phyloP scores from a whole-genome alignment of 1,140 invertebrate species.

The Drosophila sulfurigaster region DNA sequence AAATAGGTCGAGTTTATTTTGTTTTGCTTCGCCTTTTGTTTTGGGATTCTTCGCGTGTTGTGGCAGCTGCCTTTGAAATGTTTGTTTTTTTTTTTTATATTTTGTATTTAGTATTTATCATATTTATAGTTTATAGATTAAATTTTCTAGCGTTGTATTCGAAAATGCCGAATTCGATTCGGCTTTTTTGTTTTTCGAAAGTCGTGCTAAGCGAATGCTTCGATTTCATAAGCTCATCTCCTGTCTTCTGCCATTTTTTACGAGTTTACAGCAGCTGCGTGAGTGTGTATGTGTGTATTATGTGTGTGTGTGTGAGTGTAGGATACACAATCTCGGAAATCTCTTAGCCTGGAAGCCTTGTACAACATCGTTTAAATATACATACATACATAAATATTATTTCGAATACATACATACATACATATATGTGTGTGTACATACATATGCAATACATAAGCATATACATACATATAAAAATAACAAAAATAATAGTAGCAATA shows the following conservation, averaged over 20 bases:
- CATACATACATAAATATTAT: conserved; percentile 79
- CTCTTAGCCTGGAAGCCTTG: conserved; percentile 76
- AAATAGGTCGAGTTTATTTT: conserved; percentile 46
- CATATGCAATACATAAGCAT: conserved; percentile 65
- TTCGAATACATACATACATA: conserved; percentile 73
- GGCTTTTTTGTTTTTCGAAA: conserved; percentile 35
- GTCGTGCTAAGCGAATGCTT: conserved; percentile 68
- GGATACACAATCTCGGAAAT: conserved; percentile 54
- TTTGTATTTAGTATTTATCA: conserved; percentile 16
- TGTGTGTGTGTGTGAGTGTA: conserved; percentile 25
- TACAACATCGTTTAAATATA: conserved; percentile 75
- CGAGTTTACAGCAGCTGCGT: conserved; percentile 48
- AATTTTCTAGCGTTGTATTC: conserved; percentile 45
- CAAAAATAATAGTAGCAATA: conserved; percentile 78
- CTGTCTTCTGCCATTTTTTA: conserved; percentile 3
- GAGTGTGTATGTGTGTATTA: conserved; percentile 17
- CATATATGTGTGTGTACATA: conserved; percentile 62
- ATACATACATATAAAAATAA: conserved; percentile 78
- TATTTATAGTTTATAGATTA: conserved; percentile 32
- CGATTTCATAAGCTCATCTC: conserved; percentile 63
- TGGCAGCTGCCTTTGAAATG: conserved; percentile 40
- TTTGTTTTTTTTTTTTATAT: conserved; percentile 24
- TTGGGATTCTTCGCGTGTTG: conserved; percentile 33
- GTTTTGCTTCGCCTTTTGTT: conserved; percentile 13
- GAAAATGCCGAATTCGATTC: conserved; percentile 71